Conservation (phyloP, 2,113 vertebrate species). For the Rynchops niger region DNA sequence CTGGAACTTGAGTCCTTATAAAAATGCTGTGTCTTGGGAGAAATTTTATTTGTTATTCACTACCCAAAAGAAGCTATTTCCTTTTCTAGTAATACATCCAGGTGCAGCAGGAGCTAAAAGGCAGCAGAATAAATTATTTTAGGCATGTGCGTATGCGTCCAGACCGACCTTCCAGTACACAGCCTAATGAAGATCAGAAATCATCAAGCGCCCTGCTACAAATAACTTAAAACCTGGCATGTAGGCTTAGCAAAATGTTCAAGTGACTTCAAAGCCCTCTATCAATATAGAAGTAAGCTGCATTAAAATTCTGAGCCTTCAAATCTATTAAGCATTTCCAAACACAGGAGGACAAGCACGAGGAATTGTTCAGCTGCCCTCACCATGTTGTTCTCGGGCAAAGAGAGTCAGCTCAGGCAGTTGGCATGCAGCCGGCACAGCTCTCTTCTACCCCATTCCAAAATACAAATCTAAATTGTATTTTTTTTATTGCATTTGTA, state of each 20-base stretch:
- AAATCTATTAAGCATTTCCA: slow-evolving; percentile 10
- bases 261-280: slow-evolving; percentile 31
- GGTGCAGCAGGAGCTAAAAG: background rate
- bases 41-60: background rate
- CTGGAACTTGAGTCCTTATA: background rate
- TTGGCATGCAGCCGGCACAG: rapidly evolving
- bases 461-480: background rate
- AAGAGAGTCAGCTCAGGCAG: background rate
- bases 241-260: background rate
- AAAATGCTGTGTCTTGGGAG: background rate
- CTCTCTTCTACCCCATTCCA: background rate
- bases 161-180: background rate
- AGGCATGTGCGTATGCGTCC: background rate
- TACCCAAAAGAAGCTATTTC: background rate
- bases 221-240: background rate
- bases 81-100: background rate
- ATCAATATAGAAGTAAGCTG: background rate
- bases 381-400: rapidly evolving
- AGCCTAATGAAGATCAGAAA: slow-evolving; percentile 30
- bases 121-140: background rate
- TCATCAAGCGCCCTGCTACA: background rate
- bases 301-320: slow-evolving; percentile 14
- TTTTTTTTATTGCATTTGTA: rapidly evolving
- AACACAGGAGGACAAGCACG: background rate
- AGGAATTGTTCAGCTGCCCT: background rate